Base-by-base conservation (phyloP, 2,113 vertebrate species). In the Melanerpes aurifrons region DNA sequence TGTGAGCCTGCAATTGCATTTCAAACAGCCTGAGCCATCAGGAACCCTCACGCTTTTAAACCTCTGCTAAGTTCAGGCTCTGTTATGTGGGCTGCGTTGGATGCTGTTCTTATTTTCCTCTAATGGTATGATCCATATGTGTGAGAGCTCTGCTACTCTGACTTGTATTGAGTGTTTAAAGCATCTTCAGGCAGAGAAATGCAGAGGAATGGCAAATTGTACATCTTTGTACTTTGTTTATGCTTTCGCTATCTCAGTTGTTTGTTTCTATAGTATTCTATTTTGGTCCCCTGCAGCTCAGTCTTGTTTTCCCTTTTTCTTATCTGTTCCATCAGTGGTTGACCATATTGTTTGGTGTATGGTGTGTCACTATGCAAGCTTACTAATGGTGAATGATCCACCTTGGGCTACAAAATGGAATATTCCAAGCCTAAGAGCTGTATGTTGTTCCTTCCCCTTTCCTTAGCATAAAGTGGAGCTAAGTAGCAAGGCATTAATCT, bases 101-200 rank as follows among this genome's bases (percentile, higher is more conserved):
- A 29, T 56, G 59, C 29, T 45, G 45, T 29, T 4, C 2, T 10
- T 4, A 7, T 0, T 2, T 2, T 35, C 28, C 24, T 74, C 47
- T 20, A 21, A 45, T 12, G 22, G 26, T 59, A 4, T 21, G 24
- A 11, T 25, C 47, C 18, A 1, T 32, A 7, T 14, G 48, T 73
- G 70, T 24, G 8, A 45, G 72, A 61, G 50, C 45, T 67, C 47
- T 76, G n/a, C 75, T 54, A 47, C 90, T 88, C n/a, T 63, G 59
- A 4, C 43, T 67, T 32, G 12, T 4, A 1, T 1, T 4, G 31
- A 6, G 14, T 11, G 7, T 18, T 79, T 61, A 2, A 48, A 74
- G 25, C 4, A 7, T 35, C 40, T 79, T 54, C 22, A 67, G 53
- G 11, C 19, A 35, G 12, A 53, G 57, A 15, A 62, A 15, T 21